phyloP scores from a whole-genome alignment of 2,113 vertebrate genomes.

The Prochilodus magdalenae region DNA sequence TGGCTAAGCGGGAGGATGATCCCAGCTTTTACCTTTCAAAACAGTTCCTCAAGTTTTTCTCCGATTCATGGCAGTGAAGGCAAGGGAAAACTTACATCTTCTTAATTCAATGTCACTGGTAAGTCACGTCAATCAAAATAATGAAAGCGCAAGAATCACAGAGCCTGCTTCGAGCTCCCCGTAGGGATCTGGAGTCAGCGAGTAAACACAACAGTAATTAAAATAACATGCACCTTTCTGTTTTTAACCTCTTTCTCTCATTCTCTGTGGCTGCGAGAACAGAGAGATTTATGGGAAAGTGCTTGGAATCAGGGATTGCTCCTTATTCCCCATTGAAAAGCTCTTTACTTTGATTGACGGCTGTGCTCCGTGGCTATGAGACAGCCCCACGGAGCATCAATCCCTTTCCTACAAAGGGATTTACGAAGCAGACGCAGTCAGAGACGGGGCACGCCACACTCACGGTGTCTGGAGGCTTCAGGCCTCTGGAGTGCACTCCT shows the following conservation, averaged over 20 bases:
- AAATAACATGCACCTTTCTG: constrained; percentile 34
- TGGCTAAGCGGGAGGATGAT: not conserved
- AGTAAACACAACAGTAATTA: constrained; percentile 46
- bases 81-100: not conserved
- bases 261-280: constrained; percentile 32
- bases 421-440: constrained; percentile 31
- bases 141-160: constrained; percentile 2
- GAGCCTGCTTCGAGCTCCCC: constrained; percentile 24
- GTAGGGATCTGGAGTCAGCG: constrained; percentile 17
- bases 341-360: constrained; percentile 58
- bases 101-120: constrained; percentile 4
- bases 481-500: constrained; percentile 1
- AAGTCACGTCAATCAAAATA: constrained; percentile 37
- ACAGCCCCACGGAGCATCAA: constrained; percentile 18
- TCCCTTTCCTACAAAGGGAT: constrained; percentile 35
- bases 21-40: constrained; percentile 12
- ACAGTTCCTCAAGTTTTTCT: not conserved
- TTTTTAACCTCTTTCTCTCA: constrained; percentile 17
- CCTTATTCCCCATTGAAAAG: constrained; percentile 57
- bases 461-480: constrained; percentile 22
- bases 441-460: constrained; percentile 29
- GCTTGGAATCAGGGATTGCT: constrained; percentile 48
- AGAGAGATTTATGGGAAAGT: constrained; percentile 51
- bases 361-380: constrained; percentile 48
- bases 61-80: not conserved